Base-by-base conservation (phyloP, 2,888 invertebrate species). In the Rhyacophila evoluta region DNA sequence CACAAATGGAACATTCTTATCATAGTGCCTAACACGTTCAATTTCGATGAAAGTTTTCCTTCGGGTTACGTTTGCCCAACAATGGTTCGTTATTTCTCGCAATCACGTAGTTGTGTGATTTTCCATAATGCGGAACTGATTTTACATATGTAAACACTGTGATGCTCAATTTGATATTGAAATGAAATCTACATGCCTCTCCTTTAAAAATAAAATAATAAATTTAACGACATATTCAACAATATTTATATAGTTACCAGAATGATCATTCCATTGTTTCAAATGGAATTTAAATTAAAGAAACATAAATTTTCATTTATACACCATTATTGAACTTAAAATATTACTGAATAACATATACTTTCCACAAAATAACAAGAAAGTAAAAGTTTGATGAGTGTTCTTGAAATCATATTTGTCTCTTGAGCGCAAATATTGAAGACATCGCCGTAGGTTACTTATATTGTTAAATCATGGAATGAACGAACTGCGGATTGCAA, bases 1-100 rank as follows among this genome's bases (percentile, higher is more conserved):
- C 19, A 5, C 29, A 55, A 19, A 55, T 8, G 19, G 55, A 15
- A 55, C 19, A 55, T 55, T 55, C 55, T 55, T 55, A 55, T 55
- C 55, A 2, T 19, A 10, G 55, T 55, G 15, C 19, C 55, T 55
- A 8, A 55, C 2, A 10, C 10, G 55, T 8, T 19, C 15, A 55
- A 41, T 15, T 41, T 41, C 15, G 15, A 3, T 8, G 15, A 15
- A 41, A 55, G 55, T 55, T 55, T 55, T 55, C 6, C 55, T 25
- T 8, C 12, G 19, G 55, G 55, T 55, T 55, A 19, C 55, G 8
- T 55, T 55, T 25, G 8, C 55, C 19, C 19, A 19, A 55, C 55
- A 55, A 55, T 55, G 55, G 55, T 55, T 55, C 55, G 12, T 55
- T 55, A 55, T 55, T 55, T 55, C 15, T 25, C 55, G 25, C 55